Percentiles rank a stretch among this genome's conserved stretches.
Conservation (phyloP, 1,140 invertebrate species). For the Megathymus violae region DNA sequence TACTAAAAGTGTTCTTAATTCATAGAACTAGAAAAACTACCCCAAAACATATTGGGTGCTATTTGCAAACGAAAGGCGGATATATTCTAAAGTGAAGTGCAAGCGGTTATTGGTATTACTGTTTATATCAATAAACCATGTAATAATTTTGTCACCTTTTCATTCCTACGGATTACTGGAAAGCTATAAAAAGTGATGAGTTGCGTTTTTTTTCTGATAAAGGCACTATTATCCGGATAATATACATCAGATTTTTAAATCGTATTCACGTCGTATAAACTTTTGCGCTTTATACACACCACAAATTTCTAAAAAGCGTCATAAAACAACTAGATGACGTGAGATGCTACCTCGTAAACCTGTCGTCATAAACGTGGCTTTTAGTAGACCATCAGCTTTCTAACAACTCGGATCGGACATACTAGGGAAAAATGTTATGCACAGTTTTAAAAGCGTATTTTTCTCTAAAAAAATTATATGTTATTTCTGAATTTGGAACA, state of each 20-base stretch:
- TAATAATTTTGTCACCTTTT: no score
- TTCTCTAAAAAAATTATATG: no score
- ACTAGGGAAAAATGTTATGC: neutral
- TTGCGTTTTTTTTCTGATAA: neutral
- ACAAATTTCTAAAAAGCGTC: conserved; percentile 20
- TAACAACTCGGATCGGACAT: conserved; percentile 9
- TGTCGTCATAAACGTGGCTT: conserved; percentile 20
- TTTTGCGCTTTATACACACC: conserved; percentile 3
- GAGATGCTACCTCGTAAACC: conserved; percentile 26
- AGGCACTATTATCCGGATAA: neutral
- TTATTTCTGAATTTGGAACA: no score
- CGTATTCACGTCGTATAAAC: neutral
- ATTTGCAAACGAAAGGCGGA: no score
- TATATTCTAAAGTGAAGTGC: no score
- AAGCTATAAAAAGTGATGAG: neutral
- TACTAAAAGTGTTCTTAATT: no score
- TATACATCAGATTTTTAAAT: neutral
- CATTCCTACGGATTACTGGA: no score
- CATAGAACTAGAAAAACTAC: no score
- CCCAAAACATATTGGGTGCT: no score
- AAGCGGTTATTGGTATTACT: no score
- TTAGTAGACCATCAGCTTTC: conserved; percentile 24
- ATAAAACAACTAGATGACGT: conserved; percentile 26
- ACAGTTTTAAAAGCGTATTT: neutral
- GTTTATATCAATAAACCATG: no score